Percentiles rank a stretch among this genome's conserved stretches.
Evolutionary conservation across 2,797 vertebrate genomes (phyloP).

Genomic region (Sciurus vulgaris): DNA sequence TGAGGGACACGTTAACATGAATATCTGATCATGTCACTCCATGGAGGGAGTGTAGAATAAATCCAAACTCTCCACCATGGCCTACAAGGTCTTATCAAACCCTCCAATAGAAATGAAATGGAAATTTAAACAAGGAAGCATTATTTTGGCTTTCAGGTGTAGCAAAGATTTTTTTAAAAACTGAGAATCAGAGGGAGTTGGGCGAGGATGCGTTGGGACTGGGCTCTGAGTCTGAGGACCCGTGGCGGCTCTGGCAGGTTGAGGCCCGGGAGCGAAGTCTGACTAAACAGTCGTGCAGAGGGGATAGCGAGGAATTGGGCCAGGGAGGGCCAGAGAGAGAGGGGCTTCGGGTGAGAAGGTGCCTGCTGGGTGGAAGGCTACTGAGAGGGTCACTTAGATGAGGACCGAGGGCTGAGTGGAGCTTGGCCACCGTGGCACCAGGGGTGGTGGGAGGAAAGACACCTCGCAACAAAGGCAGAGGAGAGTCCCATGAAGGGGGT

Average conservation of each 20-base stretch:
- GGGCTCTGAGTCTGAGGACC: neutral
- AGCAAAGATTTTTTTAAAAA: slow-evolving; percentile 13
- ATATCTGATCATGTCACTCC: neutral
- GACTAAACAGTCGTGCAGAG: neutral
- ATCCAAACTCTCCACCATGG: neutral
- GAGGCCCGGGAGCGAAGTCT: neutral
- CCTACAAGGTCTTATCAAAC: neutral
- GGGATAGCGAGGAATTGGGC: neutral
- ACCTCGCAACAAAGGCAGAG: neutral
- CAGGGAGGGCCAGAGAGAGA: neutral
- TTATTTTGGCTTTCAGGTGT: slow-evolving; percentile 10
- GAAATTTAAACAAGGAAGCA: neutral
- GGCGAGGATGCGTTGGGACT: neutral
- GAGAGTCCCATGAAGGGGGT: rapidly evolving
- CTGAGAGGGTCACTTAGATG: neutral
- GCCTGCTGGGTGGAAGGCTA: neutral
- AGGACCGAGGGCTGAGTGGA: neutral
- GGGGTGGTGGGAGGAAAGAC: neutral
- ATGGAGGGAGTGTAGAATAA: neutral
- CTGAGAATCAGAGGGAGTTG: neutral
- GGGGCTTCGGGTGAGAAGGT: neutral
- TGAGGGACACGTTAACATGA: neutral
- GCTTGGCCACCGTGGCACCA: neutral
- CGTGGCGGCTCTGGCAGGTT: neutral
- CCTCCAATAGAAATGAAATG: neutral